Base-by-base conservation (phyloP, 2,888 invertebrate genomes). In the Gymnocheta viridis region DNA sequence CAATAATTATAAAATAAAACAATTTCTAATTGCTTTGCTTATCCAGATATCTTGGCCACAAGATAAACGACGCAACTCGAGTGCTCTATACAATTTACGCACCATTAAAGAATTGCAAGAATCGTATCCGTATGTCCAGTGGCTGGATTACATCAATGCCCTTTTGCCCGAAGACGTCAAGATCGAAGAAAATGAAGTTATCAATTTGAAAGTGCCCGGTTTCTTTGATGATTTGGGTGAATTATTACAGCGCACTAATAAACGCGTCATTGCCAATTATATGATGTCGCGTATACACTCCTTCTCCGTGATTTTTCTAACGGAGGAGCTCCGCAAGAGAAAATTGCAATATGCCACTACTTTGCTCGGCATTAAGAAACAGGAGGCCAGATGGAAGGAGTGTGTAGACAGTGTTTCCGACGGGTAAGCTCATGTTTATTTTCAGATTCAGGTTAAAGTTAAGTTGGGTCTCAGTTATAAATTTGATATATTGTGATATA, bases 311-410 rank as follows among this genome's bases (percentile, higher is more conserved):
- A 95, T 95, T 3, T 98, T 97, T 91, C 92, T 98, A 85, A 96
- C 95, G 0, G 96, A 97, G 69, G 94, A 94, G 77, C 93, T 97
- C 80, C 94, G 97, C 4, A 94, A 95, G 69, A 93, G 97, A 0
- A 97, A 97, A 89, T 92, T 97, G 62, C 94, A 95, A 44, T 98
- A 96, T 91, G 95, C 95, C 69, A 96, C 96, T 0, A 95, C 95
- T 0, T 93, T 97, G 6, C 96, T 96, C 5, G 98, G 98, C 0
- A 95, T 95, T 90, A 96, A 96, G 0, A 96, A 97, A 90, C 93
- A 96, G 74, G 96, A 97, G 90, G 95, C 97, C 56, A 93, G 97
- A 19, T 98, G 98, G 98, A 97, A 97, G 93, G 97, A 97, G 90
- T 98, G 98, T 90, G 95, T 96, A 27, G 96, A 96, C 87, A 95